These are phyloP conservation scores for Rhopilema esculentum DNA, from an alignment of 30 jellyfish, hydroid and myxozoan genomes.

Conservation along the genomic window DNA sequence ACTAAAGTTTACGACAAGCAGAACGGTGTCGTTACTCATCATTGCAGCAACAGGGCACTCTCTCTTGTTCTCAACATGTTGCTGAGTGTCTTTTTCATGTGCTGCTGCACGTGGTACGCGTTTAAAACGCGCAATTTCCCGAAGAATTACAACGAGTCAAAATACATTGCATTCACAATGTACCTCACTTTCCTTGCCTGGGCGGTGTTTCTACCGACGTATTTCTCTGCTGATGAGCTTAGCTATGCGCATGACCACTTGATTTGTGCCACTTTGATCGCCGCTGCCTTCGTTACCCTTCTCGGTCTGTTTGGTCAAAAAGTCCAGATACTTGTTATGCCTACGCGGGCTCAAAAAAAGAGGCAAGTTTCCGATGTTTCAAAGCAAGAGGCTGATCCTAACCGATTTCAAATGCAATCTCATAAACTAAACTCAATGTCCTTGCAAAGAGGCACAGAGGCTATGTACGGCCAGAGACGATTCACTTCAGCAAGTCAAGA, in stretches of 20 bases:
- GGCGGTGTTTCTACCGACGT: conserved; percentile 87
- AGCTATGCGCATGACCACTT: conserved; percentile 39
- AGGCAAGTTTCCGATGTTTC: conserved; percentile 3
- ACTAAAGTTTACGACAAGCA: conserved; percentile 17
- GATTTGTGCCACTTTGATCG: conserved; percentile 46
- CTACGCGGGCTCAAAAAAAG: conserved; percentile 22
- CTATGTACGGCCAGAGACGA: not conserved
- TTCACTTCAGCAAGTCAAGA: too few relatives aligned
- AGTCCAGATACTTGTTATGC: conserved; percentile 47
- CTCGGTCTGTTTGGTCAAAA: conserved; percentile 91
- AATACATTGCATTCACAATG: conserved; percentile 88
- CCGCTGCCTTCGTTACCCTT: conserved; percentile 76
- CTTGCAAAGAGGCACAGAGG: not conserved
- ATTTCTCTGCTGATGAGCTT: conserved; percentile 24
- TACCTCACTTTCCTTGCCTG: conserved; percentile 84
- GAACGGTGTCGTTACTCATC: conserved; percentile 22
- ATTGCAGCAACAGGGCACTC: conserved; percentile 69
- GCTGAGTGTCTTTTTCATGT: conserved; percentile 81
- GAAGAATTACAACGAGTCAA: conserved; percentile 93
- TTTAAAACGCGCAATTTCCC: conserved; percentile 94
- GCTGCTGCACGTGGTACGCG: conserved; percentile 84
- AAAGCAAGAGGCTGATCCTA: conserved; percentile 32
- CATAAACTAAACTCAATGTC: conserved; percentile 5
- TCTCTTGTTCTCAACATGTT: conserved; percentile 70
- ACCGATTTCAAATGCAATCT: conserved; percentile 13